Conservation (phyloP, 2,797 vertebrate genomes). For the Lates japonicus region DNA sequence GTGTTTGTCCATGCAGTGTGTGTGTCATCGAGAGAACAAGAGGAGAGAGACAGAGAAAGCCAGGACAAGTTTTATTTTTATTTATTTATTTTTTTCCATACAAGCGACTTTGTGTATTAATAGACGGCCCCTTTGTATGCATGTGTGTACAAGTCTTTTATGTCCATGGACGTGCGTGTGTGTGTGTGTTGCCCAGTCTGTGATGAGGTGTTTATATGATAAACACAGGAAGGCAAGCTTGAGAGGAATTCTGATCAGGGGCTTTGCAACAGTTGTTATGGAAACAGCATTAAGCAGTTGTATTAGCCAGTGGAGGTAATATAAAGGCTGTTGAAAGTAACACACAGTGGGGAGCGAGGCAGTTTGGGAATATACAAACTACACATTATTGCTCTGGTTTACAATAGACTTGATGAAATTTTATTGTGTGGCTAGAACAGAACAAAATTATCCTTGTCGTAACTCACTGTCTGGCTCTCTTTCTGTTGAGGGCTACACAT, state of each 20-base stretch:
- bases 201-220: slow-evolving; percentile 85
- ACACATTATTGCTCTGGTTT: slow-evolving; percentile 71
- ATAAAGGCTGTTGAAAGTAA: slow-evolving; percentile 84
- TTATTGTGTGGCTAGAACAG: slow-evolving; percentile 61
- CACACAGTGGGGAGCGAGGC: slow-evolving; percentile 71
- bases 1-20: slow-evolving; percentile 35
- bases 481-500: slow-evolving; percentile 57
- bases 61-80: slow-evolving; percentile 55
- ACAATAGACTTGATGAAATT: slow-evolving; percentile 73
- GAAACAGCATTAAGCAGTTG: slow-evolving; percentile 85
- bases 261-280: slow-evolving; percentile 89
- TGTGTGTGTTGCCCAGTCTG: slow-evolving; percentile 65
- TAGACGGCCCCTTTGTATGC: slow-evolving; percentile 67
- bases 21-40: slow-evolving; percentile 44
- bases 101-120: slow-evolving; percentile 59
- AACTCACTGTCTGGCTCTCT: slow-evolving; percentile 54
- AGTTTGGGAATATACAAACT: slow-evolving; percentile 78
- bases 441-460: slow-evolving; percentile 67
- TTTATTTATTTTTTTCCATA: slow-evolving; percentile 50
- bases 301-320: slow-evolving; percentile 81
- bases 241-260: slow-evolving; percentile 87
- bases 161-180: slow-evolving; percentile 62
- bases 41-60: slow-evolving; percentile 48
- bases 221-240: slow-evolving; percentile 83
- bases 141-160: slow-evolving; percentile 72